phyloP scores from a whole-genome alignment of 2,113 vertebrate species.

The Ascaphus truei region DNA sequence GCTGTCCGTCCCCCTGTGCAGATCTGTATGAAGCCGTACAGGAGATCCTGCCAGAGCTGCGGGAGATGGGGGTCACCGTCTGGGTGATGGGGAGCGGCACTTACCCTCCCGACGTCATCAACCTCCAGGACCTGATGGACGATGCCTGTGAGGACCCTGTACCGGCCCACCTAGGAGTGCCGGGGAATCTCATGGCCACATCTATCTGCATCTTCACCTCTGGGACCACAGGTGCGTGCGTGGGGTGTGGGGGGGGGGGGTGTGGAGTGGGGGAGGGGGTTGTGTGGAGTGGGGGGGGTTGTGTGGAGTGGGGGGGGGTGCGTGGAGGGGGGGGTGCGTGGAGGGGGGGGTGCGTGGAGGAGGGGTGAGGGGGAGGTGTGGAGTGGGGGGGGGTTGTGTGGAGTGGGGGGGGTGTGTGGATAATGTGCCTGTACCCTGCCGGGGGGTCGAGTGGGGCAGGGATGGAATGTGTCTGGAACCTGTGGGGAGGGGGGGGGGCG shows the following conservation, averaged over 20 bases:
- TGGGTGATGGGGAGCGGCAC: conserved; percentile 50
- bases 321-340: too few species aligned
- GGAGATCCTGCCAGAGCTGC: conserved; percentile 43
- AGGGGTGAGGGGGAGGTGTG: fast-evolving
- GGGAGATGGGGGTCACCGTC: conserved; percentile 28
- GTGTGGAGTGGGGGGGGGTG: not conserved
- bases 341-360: too few species aligned
- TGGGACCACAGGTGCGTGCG: conserved; percentile 54
- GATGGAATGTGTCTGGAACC: too few species aligned
- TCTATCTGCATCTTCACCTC: conserved; percentile 70
- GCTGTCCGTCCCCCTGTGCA: not conserved
- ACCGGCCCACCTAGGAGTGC: conserved; percentile 48
- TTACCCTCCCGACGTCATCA: not conserved
- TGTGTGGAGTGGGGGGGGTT: not conserved
- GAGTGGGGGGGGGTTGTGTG: too few species aligned
- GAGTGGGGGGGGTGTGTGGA: too few species aligned
- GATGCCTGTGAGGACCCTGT: conserved; percentile 38
- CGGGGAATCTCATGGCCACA: conserved; percentile 48
- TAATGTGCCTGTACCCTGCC: too few species aligned
- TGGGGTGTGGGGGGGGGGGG: not conserved
- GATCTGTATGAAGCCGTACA: conserved; percentile 35
- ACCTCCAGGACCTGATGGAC: conserved; percentile 43
- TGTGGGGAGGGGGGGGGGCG: too few species aligned
- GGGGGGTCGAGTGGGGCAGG: too few species aligned
- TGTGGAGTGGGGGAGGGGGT: not conserved